These are phyloP conservation scores for Argyresthia albistria DNA, from an alignment of 2,888 invertebrate genomes.

Conservation along the genomic window DNA sequence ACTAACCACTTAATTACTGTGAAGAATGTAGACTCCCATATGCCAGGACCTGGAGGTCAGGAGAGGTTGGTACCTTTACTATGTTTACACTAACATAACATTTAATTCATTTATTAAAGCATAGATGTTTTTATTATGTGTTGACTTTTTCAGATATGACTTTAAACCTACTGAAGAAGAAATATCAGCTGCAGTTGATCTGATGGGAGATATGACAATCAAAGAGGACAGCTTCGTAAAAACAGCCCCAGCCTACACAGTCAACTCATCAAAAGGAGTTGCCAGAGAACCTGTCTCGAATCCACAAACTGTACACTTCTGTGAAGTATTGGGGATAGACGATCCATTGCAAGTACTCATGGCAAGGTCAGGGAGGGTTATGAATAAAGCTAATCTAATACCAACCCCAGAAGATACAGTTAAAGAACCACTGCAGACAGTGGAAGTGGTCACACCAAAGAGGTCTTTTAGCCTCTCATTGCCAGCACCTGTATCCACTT, in stretches of 20 bases:
- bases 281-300: slow-evolving; percentile 73
- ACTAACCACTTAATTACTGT: slow-evolving; percentile 92
- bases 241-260: slow-evolving; percentile 78
- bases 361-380: slow-evolving; percentile 56
- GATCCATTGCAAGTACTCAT: slow-evolving; percentile 83
- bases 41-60: slow-evolving; percentile 84
- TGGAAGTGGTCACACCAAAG: slow-evolving; percentile 19
- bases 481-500: slow-evolving; percentile 39
- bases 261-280: slow-evolving; percentile 25
- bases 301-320: slow-evolving; percentile 79
- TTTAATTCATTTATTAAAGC: neutral
- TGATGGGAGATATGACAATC: slow-evolving; percentile 79
- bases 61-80: slow-evolving; percentile 67
- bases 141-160: slow-evolving; percentile 69
- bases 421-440: slow-evolving; percentile 25
- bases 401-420: slow-evolving; percentile 7
- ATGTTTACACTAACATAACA: neutral
- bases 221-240: slow-evolving; percentile 82
- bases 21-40: slow-evolving; percentile 77
- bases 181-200: slow-evolving; percentile 72
- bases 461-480: slow-evolving; percentile 27
- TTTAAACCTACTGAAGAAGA: slow-evolving; percentile 85
- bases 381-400: slow-evolving; percentile 21
- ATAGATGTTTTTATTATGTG: neutral
- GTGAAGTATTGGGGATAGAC: slow-evolving; percentile 79